Conservation (phyloP, 2,888 invertebrate genomes). For the Stenotaenia linearis region DNA sequence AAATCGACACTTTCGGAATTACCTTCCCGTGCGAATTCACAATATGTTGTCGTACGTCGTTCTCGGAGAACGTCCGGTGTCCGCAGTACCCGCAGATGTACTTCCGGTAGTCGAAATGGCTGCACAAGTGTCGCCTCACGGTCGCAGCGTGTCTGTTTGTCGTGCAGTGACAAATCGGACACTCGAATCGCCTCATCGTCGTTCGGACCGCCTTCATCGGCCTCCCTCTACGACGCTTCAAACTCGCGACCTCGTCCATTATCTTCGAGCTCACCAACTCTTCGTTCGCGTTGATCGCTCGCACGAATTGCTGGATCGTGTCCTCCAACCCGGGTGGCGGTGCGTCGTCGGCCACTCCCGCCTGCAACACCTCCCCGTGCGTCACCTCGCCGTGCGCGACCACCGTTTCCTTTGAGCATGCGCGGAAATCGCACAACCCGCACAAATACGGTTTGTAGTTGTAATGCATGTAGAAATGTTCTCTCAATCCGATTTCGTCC, state of each 20-base stretch:
- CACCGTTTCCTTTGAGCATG: constrained; percentile 30
- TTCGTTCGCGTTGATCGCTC: not conserved
- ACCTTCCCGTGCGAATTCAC: constrained; percentile 29
- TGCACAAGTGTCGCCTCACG: constrained; percentile 37
- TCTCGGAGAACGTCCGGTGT: constrained; percentile 28
- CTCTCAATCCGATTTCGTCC: constrained; percentile 29
- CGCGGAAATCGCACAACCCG: constrained; percentile 30
- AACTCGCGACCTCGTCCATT: not conserved
- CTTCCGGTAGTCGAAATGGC: constrained; percentile 37
- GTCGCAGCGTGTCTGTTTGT: constrained; percentile 36
- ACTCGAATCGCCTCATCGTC: constrained; percentile 33
- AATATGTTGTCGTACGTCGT: constrained; percentile 32
- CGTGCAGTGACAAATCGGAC: constrained; percentile 36
- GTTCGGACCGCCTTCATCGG: not conserved
- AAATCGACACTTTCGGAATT: constrained; percentile 15
- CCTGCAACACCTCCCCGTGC: constrained; percentile 4
- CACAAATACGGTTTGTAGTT: constrained; percentile 34
- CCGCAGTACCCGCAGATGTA: constrained; percentile 38
- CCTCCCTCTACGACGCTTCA: not conserved
- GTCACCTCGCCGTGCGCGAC: constrained; percentile 7
- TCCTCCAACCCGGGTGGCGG: constrained; percentile 34
- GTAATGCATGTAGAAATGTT: constrained; percentile 36
- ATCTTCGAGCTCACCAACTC: not conserved
- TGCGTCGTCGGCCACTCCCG: not conserved
- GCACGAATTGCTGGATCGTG: constrained; percentile 34